phyloP scores from a whole-genome alignment of 2,888 invertebrate genomes.

The Phortica okadai region DNA sequence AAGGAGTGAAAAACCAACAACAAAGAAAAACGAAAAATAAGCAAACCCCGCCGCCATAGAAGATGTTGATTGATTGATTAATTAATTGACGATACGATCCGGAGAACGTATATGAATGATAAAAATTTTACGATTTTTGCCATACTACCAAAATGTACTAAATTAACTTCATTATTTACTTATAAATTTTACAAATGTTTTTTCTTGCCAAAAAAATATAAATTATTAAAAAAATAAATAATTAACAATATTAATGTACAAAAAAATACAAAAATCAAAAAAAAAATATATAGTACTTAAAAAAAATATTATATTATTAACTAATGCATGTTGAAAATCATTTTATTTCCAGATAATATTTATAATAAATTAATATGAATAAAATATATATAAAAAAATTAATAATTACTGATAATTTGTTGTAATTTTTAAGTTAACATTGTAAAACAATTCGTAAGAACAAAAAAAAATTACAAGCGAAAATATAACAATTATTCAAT shows the following conservation, averaged over 20 bases:
- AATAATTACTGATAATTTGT: slow-evolving; percentile 55
- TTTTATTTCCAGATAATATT: slow-evolving; percentile 25
- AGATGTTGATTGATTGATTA: slow-evolving; percentile 2
- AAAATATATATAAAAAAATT: slow-evolving; percentile 43
- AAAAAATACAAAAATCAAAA: slow-evolving; percentile 43
- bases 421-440: slow-evolving; percentile 61
- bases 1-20: slow-evolving; percentile 3
- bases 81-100: background rate
- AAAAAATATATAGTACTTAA: slow-evolving; percentile 15
- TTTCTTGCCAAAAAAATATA: slow-evolving; percentile 37
- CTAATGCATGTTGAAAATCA: slow-evolving; percentile 49
- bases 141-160: slow-evolving; percentile 7
- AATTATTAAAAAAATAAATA: slow-evolving; percentile 46
- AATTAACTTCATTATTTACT: background rate
- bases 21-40: background rate
- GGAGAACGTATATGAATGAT: background rate
- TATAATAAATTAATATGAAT: slow-evolving; percentile 39
- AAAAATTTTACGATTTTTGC: slow-evolving; percentile 17
- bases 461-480: slow-evolving; percentile 35
- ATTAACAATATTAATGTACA: slow-evolving; percentile 53
- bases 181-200: background rate
- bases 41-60: slow-evolving; percentile 25
- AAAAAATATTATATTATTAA: slow-evolving; percentile 21
- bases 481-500: slow-evolving; percentile 56
- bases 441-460: slow-evolving; percentile 29